Conservation (phyloP, 23 tunicate genomes). For the Halocynthia roretzi region DNA sequence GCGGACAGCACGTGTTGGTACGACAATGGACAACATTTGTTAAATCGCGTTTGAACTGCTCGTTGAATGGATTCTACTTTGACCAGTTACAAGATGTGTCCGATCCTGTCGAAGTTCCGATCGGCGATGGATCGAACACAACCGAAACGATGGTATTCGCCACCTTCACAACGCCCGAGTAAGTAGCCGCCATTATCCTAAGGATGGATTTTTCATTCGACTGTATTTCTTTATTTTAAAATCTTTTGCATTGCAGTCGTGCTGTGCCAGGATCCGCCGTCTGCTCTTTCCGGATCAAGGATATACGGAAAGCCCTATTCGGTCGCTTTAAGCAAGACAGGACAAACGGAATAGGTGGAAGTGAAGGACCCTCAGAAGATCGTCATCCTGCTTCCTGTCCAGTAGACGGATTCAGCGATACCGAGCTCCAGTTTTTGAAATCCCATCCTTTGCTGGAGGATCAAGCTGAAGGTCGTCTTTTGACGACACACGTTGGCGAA, state of each 20-base stretch:
- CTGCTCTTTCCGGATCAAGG: conserved; percentile 44
- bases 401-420: conserved; percentile 24
- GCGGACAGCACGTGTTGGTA: conserved; percentile 52
- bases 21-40: conserved; percentile 59
- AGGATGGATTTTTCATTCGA: background rate
- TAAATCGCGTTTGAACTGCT: conserved; percentile 75
- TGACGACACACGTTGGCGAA: conserved; percentile 51
- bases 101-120: conserved; percentile 20
- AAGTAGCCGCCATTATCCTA: conserved; percentile 7
- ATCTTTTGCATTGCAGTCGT: conserved; percentile 15
- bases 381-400: conserved; percentile 75
- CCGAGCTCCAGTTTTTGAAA: conserved; percentile 62
- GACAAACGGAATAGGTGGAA: background rate
- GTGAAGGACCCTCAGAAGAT: conserved; percentile 16
- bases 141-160: conserved; percentile 40
- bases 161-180: conserved; percentile 65
- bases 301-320: conserved; percentile 27
- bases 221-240: background rate
- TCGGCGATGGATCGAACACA: conserved; percentile 1
- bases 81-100: conserved; percentile 62
- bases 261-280: conserved; percentile 78
- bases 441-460: conserved; percentile 70
- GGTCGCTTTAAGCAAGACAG: conserved; percentile 35
- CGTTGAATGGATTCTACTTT: conserved; percentile 79
- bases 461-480: conserved; percentile 54